Percentiles rank a stretch among this genome's conserved stretches.
Conservation (phyloP, 2,797 vertebrate species). For the Florisuga fusca region DNA sequence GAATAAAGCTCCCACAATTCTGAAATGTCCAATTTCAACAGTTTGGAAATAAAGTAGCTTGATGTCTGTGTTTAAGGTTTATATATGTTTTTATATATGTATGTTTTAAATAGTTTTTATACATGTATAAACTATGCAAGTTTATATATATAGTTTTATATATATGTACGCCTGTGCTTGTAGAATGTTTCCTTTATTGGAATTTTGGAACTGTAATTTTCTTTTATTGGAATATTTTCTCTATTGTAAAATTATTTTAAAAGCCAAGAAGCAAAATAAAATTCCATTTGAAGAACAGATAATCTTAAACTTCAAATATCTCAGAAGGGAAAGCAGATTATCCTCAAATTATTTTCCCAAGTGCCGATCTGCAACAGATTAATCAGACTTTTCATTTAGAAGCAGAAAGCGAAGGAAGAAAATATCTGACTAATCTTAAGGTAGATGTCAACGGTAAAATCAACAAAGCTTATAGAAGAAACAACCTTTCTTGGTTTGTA, state of each 20-base stretch:
- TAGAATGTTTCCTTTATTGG: not conserved
- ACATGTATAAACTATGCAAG: too few species aligned
- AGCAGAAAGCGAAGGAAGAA: not conserved
- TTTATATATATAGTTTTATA: not conserved
- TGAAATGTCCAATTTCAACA: not conserved
- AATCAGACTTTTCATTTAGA: not conserved
- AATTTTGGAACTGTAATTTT: not conserved
- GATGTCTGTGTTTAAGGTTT: not conserved
- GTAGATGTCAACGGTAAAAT: not conserved
- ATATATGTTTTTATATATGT: not conserved
- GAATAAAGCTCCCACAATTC: not conserved
- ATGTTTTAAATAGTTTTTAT: not conserved
- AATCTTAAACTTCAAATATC: not conserved
- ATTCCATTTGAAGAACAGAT: rapidly evolving
- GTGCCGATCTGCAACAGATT: not conserved
- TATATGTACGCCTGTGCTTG: too few species aligned
- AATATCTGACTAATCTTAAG: not conserved
- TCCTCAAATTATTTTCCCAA: not conserved
- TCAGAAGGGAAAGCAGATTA: not conserved
- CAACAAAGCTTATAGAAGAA: not conserved
- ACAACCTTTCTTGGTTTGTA: not conserved
- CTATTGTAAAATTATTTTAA: not conserved
- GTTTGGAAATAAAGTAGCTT: not conserved
- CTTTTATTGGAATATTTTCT: not conserved
- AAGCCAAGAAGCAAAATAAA: not conserved